Evolutionary conservation across 1,140 invertebrate genomes (phyloP), one percentile per base, ranked within the genome.

Genomic region (Pantala flavescens): DNA sequence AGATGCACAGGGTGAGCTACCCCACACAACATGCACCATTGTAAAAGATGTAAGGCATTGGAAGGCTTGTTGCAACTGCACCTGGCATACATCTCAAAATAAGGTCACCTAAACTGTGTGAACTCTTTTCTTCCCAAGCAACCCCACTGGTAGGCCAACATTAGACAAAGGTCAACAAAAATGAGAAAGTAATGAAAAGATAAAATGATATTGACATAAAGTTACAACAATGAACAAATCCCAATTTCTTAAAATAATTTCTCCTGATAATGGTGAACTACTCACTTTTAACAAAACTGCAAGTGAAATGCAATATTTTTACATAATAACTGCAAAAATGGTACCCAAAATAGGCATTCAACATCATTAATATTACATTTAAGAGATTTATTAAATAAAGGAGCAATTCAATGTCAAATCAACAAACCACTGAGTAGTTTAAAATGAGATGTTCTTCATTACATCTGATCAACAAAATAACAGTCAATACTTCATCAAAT

Each of bases 21-120:
- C 49, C 49, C 49, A 63, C 49, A 63, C 49, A 63, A 16, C 49
- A 63, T 63, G 49, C 49, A 63, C 49, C 49, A 63, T 63, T 63
- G 49, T 63, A 63, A 63, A 63, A 63, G 49, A 63, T 63, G 49
- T 63, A 63, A 63, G 49, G 49, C 49, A 63, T 63, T 63, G 49
- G 49, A 63, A 63, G 49, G 49, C 49, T 63, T 63, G 49, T 63
- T 63, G 49, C 49, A 63, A 63, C 49, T 63, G 49, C 49, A 63
- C 49, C 49, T 19, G 49, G n/a, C 49, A 63, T 63, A 63, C 49
- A 63, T 63, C 49, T 63, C 12, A 63, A 63, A 63, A 63, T 63
- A 63, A 63, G 49, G 49, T 63, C 49, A 63, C 49, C 49, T 63
- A 63, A 63, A 19, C 49, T 63, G 49, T 63, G 49, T 63, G 49